Evolutionary conservation across 2,797 vertebrate genomes (phyloP).

Genomic region (Micropoecilia bifurca): DNA sequence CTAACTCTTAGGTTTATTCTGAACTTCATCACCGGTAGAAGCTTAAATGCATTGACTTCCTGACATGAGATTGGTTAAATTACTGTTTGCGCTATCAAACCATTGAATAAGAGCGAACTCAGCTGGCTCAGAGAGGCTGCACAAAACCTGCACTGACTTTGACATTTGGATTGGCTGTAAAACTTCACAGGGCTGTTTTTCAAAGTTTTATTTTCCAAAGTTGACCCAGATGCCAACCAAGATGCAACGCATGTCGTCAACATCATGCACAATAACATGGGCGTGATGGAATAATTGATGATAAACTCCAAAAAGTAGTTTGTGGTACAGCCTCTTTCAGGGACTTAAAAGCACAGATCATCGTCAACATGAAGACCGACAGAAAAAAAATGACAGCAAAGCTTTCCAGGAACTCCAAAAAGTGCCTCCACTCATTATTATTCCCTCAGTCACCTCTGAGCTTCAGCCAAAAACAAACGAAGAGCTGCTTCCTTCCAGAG

Average conservation of each 20-base stretch:
- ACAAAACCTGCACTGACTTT: neutral
- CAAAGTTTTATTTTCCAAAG: neutral
- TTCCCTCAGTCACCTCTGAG: neutral
- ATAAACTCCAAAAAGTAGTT: constrained; percentile 2
- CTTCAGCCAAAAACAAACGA: constrained; percentile 10
- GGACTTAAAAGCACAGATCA: neutral
- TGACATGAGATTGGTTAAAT: neutral
- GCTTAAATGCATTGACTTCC: neutral
- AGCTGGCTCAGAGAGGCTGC: neutral
- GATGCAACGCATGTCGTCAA: neutral
- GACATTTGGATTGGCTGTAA: neutral
- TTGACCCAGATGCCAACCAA: neutral
- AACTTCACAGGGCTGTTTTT: neutral
- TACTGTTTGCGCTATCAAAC: neutral
- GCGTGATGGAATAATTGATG: neutral
- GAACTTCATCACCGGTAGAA: neutral
- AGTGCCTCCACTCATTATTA: neutral
- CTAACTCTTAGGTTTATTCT: neutral
- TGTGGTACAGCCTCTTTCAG: neutral
- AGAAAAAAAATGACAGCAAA: neutral
- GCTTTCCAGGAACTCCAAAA: constrained; percentile 13
- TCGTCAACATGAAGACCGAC: neutral
- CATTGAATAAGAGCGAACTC: neutral
- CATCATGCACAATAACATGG: neutral
- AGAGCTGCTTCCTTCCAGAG: constrained; percentile 3